A percentile compares a stretch with the other conserved stretches of the same genome.
phyloP scores from a whole-genome alignment of 2,797 vertebrate species.

The Pangasius sanitwongsei region DNA sequence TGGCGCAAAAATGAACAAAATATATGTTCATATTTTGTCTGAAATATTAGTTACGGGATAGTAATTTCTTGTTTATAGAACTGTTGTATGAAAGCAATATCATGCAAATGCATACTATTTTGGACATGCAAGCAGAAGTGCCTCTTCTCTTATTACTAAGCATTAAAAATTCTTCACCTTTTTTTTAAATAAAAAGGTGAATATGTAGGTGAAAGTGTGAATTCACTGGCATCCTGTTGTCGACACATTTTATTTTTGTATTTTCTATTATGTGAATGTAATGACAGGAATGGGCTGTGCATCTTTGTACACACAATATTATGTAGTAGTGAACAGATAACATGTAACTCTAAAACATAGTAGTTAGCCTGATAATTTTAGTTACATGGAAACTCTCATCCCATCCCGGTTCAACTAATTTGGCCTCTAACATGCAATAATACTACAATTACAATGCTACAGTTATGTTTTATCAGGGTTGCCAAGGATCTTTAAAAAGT shows the following conservation, averaged over 20 bases:
- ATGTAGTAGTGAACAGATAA: background rate
- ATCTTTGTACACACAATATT: background rate
- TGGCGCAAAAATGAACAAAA: no score
- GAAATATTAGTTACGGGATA: no score
- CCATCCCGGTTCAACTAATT: background rate
- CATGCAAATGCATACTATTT: background rate
- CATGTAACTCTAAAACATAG: background rate
- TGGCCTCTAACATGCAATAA: background rate
- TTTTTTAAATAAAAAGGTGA: background rate
- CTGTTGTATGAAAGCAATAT: no score
- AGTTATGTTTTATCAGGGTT: background rate
- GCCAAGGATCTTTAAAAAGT: background rate
- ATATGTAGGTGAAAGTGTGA: background rate
- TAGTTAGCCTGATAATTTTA: background rate
- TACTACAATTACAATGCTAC: background rate
- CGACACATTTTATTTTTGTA: background rate
- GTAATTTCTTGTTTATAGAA: no score
- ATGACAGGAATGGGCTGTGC: background rate
- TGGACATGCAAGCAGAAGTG: background rate
- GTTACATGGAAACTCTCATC: background rate
- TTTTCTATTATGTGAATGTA: background rate
- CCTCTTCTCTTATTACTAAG: no score
- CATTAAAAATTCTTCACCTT: no score
- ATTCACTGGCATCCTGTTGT: background rate
- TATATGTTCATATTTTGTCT: no score